Base-by-base conservation (phyloP, 2,888 invertebrate species). In the Euphydryas editha region DNA sequence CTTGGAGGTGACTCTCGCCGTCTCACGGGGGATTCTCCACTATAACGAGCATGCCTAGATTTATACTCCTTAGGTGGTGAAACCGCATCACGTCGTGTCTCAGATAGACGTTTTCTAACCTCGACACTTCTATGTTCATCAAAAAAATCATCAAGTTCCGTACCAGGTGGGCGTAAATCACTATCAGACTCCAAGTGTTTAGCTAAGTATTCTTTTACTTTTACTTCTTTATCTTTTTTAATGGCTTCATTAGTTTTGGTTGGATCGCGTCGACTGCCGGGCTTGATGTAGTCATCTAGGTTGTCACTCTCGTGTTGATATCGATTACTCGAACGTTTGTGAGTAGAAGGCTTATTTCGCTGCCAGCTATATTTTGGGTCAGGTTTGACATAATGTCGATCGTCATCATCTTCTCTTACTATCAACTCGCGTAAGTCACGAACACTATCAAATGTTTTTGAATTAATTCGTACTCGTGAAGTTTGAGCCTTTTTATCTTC, bases 211-310 rank as follows among this genome's bases (percentile, higher is more conserved):
- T 90, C 85, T 70, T 91, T 91, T 1, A 92, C 91, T 78, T 92
- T 92, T 8, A 82, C 85, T 78, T 90, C 90, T 68, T 92, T 92
- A 73, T 92, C 92, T 63, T 73, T 86, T 66, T 80, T 87, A 59
- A 92, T 92, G 15, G 92, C 92, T 82, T 87, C 82, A 55, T 86
- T 89, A 0, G 92, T 92, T 75, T 92, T 92, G 72, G 68, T 85
- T 0, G 86, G 90, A 68, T 92, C 92, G 1, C 92, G 88, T 7
- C 92, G 84, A 64, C 90, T 92, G 8, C 92, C 92, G 0, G 91
- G 90, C 65, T 84, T 88, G 62, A 89, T 89, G 68, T 83, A 86
- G 36, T 83, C 79, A 68, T 90, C 86, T 24, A 88, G 70, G 8
- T 72, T 77, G 57, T 69, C 80, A 0, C 75, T 68, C 2, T 81